Evolutionary conservation across 2,888 invertebrate species (phyloP), one percentile per base, ranked within the genome.

Genomic region (Callyntrura guangdongensis): DNA sequence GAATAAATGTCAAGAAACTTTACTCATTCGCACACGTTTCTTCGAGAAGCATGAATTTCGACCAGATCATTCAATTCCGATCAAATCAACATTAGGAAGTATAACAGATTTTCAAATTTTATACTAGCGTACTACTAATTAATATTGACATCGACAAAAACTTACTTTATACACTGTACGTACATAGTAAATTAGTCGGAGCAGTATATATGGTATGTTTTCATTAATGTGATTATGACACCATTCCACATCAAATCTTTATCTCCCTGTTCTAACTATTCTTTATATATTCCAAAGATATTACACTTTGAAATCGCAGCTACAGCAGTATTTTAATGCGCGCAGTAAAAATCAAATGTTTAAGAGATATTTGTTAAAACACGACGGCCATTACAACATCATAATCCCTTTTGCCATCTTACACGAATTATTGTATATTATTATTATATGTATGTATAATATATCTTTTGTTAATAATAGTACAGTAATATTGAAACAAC

Each of bases 381-480:
- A 67, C 17, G 25, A 27, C 67, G 27, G 67, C 67, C 14, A 67
- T n/a, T n/a, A n/a, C n/a, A n/a, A n/a, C n/a, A n/a, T n/a, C n/a
- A n/a, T 6, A 61, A 8, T 61, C 14, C 4, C 20, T 61, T 20
- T 61, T 22, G 20, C n/a, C 20, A 61, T 56, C 47, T 47, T 47
- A 47, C 47, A 47, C 47, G 11, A 8, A 5, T 11, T 47, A 47
- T 47, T 14, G 56, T 56, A 56, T 56, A 14, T n/a, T 14, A 56
- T 56, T 56, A 56, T 47, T 69, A 45, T 45, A 69, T 45, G 11
- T 2, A n/a, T 69, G 17, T n/a, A 45, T 17, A 69, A 69, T 69
- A 69, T 69, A 36, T n/a, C 17, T 27, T 8, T 64, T 20, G 22
- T 17, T 17, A 20, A 11, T 45, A 45, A 69, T 69, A 45, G 69